Percentiles rank a stretch among this genome's conserved stretches.
These are phyloP conservation scores for Plagodis pulveraria DNA, from an alignment of 2,888 invertebrate species.

Conservation along the genomic window DNA sequence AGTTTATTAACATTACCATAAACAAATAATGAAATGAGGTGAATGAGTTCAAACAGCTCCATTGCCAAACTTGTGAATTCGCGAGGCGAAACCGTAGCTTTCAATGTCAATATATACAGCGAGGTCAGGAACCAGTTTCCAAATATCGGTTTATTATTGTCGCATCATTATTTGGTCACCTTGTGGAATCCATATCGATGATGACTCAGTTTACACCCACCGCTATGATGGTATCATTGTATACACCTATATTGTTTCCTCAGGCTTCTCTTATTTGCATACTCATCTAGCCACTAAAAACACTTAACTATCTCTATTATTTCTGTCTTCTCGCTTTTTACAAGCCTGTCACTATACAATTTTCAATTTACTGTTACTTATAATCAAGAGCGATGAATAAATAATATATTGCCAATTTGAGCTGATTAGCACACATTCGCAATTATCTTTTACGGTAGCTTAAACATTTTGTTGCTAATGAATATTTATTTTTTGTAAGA, in stretches of 20 bases:
- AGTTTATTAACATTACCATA: slow-evolving; percentile 6
- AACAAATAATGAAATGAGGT: slow-evolving; percentile 20
- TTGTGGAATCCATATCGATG: slow-evolving; percentile 51
- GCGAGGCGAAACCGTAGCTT: slow-evolving; percentile 22
- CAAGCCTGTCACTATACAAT: slow-evolving; percentile 37
- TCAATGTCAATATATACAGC: slow-evolving; percentile 31
- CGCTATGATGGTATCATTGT: slow-evolving; percentile 37
- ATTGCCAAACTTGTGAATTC: slow-evolving; percentile 12
- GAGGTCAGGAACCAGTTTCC: slow-evolving; percentile 50
- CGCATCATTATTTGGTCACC: slow-evolving; percentile 62
- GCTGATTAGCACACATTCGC: slow-evolving; percentile 20
- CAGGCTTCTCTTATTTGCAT: slow-evolving; percentile 52
- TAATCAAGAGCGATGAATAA: slow-evolving; percentile 12
- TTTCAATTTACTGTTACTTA: slow-evolving; percentile 33
- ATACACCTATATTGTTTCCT: slow-evolving; percentile 29
- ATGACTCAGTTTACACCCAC: slow-evolving; percentile 71
- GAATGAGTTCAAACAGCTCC: slow-evolving; percentile 9
- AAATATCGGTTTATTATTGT: slow-evolving; percentile 55
- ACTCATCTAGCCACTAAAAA: slow-evolving; percentile 53
- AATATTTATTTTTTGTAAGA: slow-evolving; percentile 18
- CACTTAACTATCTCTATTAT: slow-evolving; percentile 39
- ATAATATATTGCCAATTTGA: slow-evolving; percentile 18
- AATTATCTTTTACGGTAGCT: slow-evolving; percentile 21
- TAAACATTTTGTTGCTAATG: slow-evolving; percentile 1
- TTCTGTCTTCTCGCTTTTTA: slow-evolving; percentile 38